Evolutionary conservation across 2,797 vertebrate species (phyloP).

Genomic region (Columba guinea): DNA sequence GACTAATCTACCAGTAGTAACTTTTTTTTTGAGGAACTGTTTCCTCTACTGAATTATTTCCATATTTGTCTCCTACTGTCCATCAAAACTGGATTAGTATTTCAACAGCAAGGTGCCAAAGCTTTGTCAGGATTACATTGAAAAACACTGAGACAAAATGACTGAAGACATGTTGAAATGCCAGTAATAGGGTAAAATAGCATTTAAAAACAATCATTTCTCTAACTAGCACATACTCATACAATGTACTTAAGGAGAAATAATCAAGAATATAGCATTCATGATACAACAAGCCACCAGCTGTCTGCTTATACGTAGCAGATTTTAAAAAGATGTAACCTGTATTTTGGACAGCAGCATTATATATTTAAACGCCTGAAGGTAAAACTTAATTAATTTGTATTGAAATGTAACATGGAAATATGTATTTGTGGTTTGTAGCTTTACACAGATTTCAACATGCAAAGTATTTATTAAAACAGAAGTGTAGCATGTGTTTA

Average conservation of each 20-base stretch:
- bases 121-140: slow-evolving; percentile 41
- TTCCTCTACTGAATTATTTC: slow-evolving; percentile 27
- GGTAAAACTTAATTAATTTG: neutral
- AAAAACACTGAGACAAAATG: slow-evolving; percentile 1
- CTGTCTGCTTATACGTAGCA: neutral
- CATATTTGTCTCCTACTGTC: slow-evolving; percentile 16
- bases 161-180: slow-evolving; percentile 24
- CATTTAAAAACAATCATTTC: slow-evolving; percentile 7
- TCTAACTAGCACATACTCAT: neutral
- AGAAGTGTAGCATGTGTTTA: neutral
- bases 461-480: slow-evolving; percentile 27
- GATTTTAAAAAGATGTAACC: neutral
- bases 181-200: neutral
- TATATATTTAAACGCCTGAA: neutral
- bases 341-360: neutral
- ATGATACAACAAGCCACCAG: neutral
- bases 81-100: slow-evolving; percentile 40
- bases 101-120: slow-evolving; percentile 37
- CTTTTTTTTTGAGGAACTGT: neutral
- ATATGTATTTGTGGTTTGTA: neutral
- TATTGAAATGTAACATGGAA: neutral
- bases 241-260: neutral
- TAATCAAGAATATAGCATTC: neutral
- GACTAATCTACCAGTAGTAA: neutral
- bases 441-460: neutral